A percentile compares a stretch with the other conserved stretches of the same genome.
These are phyloP conservation scores for Trinectes maculatus DNA, from an alignment of 2,113 vertebrate species.

Conservation along the genomic window DNA sequence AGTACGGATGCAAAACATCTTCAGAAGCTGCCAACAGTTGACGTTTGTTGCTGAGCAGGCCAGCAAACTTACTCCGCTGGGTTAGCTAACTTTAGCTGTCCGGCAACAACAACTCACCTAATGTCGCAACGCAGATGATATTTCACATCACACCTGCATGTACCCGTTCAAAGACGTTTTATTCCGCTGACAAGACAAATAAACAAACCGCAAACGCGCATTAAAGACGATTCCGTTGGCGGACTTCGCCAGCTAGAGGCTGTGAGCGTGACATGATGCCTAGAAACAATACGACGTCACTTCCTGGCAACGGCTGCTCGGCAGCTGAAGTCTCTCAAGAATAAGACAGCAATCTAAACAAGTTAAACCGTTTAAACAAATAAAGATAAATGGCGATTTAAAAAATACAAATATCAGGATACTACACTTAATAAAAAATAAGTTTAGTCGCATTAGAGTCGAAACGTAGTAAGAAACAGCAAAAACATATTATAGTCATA, in stretches of 20 bases:
- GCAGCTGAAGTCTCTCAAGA: background rate
- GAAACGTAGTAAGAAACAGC: too few relatives aligned
- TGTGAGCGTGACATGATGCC: slow-evolving; percentile 14
- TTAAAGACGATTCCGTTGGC: background rate
- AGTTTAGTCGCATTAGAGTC: too few relatives aligned
- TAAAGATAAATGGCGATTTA: too few relatives aligned
- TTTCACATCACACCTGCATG: background rate
- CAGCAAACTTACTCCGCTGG: background rate
- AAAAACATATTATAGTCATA: too few relatives aligned
- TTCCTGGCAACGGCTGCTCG: slow-evolving; percentile 67
- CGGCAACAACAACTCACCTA: slow-evolving; percentile 4
- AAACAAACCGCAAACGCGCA: background rate
- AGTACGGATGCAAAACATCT: too few relatives aligned
- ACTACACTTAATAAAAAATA: too few relatives aligned
- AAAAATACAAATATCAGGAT: too few relatives aligned
- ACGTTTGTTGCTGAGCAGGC: background rate
- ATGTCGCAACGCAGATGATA: background rate
- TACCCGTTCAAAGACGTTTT: background rate
- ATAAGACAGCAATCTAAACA: too few relatives aligned
- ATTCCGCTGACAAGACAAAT: too few relatives aligned
- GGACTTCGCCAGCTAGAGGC: background rate
- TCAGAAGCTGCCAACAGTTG: too few relatives aligned
- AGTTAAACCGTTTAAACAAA: too few relatives aligned
- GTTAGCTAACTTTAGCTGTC: slow-evolving; percentile 33
- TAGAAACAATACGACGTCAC: slow-evolving; percentile 72